phyloP scores from a whole-genome alignment of 53 echinoderm and acorn worm genomes.

The Mesocentrotus franciscanus region DNA sequence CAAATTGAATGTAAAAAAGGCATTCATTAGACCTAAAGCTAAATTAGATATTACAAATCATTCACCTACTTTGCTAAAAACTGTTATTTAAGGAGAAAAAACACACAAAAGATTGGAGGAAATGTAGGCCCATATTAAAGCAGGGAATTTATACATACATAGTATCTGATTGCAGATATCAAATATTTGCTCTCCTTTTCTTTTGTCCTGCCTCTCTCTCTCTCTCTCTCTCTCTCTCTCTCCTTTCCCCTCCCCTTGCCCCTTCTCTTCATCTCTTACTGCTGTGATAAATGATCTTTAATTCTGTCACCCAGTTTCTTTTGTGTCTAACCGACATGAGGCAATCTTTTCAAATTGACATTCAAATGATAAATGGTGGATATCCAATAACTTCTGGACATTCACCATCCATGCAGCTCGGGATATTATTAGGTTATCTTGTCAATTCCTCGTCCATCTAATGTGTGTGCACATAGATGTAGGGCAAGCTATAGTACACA shows the following conservation, averaged over 20 bases:
- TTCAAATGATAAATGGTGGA: slow-evolving; percentile 25
- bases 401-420: not conserved
- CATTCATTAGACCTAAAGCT: not conserved
- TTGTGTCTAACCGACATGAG: not conserved
- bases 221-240: not conserved
- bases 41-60: not conserved
- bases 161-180: not conserved
- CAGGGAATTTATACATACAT: not conserved
- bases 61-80: not conserved
- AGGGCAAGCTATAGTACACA: not conserved
- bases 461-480: not conserved
- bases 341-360: slow-evolving; percentile 31
- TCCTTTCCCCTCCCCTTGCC: slow-evolving; percentile 26
- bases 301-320: slow-evolving; percentile 40
- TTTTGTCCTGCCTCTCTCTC: not conserved
- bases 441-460: not conserved
- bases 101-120: not conserved
- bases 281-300: slow-evolving; percentile 32
- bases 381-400: slow-evolving; percentile 35
- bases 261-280: not conserved
- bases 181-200: not conserved
- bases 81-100: not conserved
- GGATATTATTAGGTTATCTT: slow-evolving; percentile 10
- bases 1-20: not conserved
- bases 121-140: not conserved